Evolutionary conservation across 2,113 vertebrate species (phyloP).

Genomic region (Camelus dromedarius): DNA sequence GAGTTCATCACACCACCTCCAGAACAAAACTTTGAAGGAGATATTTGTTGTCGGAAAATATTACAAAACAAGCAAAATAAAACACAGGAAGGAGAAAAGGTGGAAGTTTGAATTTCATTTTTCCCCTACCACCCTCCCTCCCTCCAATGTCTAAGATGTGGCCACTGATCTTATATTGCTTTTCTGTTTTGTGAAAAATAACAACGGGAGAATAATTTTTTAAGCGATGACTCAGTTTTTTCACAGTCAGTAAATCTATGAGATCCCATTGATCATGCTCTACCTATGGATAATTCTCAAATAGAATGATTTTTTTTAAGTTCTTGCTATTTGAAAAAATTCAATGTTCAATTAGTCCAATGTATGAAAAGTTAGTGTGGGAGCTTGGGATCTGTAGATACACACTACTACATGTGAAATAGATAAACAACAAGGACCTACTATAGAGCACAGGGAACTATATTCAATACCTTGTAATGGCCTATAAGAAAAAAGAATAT

Average conservation of each 20-base stretch:
- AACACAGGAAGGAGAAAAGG: not conserved
- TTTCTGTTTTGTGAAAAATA: not conserved
- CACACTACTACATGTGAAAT: too few relatives aligned
- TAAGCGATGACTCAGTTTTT: not conserved
- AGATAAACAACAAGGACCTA: too few relatives aligned
- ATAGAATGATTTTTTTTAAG: not conserved
- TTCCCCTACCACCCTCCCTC: not conserved
- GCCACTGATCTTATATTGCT: not conserved
- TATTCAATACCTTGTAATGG: too few relatives aligned
- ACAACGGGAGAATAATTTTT: not conserved
- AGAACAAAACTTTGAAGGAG: slow-evolving; percentile 75
- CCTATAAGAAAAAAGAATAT: too few relatives aligned
- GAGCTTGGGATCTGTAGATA: too few relatives aligned
- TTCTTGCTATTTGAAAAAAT: not conserved
- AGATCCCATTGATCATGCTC: not conserved
- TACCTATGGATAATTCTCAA: not conserved
- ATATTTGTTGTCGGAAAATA: slow-evolving; percentile 80
- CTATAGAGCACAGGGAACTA: too few relatives aligned
- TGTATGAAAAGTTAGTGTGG: not conserved
- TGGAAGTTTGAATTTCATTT: slow-evolving; percentile 64
- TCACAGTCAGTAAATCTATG: not conserved
- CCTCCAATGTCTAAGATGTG: not conserved
- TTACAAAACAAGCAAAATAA: slow-evolving; percentile 79
- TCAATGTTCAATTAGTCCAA: not conserved
- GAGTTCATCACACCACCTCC: slow-evolving; percentile 77